Evolutionary conservation across 2,888 invertebrate species (phyloP), one percentile per base, ranked within the genome.

Genomic region (Malthinus flaveolus): DNA sequence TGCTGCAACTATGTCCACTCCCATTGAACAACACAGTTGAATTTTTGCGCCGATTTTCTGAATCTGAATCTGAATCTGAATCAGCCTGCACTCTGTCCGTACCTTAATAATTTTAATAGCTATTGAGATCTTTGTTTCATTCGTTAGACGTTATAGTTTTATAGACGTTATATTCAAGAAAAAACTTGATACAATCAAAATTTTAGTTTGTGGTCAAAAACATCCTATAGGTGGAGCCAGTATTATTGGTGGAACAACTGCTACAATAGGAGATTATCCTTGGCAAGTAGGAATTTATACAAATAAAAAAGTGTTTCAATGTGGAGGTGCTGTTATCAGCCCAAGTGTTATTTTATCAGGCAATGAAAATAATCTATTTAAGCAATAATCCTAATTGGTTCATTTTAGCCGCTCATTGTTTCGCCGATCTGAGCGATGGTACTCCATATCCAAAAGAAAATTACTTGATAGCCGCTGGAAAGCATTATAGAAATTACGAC

Each of bases 321-420:
- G 75, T 62, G 75, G 73, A 7, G 76, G 75, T 15, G 68, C 73
- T 0, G 65, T 76, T 34, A 59, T 76, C 12, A 68, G 56, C 11
- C 63, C 61, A 23, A 65, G 61, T 47, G 51, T 73, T 49, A 65
- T 75, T 23, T 10, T 75, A 36, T 71, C 75, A 61, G 76, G 76
- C 74, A 66, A 3, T 31, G 4, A 12, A 15, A 2, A 2, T 33
- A 11, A 32, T 1, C 13, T 37, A 62, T 66, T 50, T 49, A 73
- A 75, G 75, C 56, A 75, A 74, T 1, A 3, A 75, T 75, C 61
- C 75, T 62, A 39, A 65, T 75, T 11, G 71, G 63, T 1, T 72
- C 69, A n/a, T 74, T 74, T 42, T 75, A 75, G 62, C 76, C 56
- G 76, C 75, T 1, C 76, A 76, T 62, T 76, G 76, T 62, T 67